Percentiles rank a stretch among this genome's conserved stretches.
These are phyloP conservation scores for Charina bottae DNA, from an alignment of 2,113 vertebrate genomes.

Conservation along the genomic window DNA sequence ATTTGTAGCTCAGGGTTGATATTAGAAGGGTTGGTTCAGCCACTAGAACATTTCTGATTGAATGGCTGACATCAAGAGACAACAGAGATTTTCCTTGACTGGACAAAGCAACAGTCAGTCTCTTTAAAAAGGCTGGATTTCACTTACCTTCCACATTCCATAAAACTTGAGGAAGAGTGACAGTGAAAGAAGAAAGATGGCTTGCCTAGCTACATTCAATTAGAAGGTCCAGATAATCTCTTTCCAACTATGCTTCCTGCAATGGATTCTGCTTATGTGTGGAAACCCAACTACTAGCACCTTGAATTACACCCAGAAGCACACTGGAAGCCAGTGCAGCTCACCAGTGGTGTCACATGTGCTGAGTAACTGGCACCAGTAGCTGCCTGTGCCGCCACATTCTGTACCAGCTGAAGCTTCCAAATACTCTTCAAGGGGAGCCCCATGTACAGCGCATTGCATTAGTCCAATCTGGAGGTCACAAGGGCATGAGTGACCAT, in stretches of 20 bases:
- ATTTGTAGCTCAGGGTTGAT: no score
- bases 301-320: background rate
- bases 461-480: no score
- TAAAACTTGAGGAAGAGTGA: background rate
- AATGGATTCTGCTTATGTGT: background rate
- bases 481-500: no score
- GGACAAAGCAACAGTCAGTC: background rate
- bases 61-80: background rate
- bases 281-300: background rate
- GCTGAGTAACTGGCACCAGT: no score
- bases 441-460: no score
- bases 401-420: no score
- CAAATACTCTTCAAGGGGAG: no score
- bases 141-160: background rate
- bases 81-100: background rate
- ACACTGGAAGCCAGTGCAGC: background rate
- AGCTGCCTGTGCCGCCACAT: no score
- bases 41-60: background rate
- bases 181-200: background rate
- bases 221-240: background rate
- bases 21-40: background rate
- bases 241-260: background rate
- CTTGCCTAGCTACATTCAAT: background rate
- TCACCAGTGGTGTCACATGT: no score
- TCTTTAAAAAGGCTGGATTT: background rate